Evolutionary conservation across 1,140 invertebrate genomes (phyloP).

Genomic region (Anastatus disparis): DNA sequence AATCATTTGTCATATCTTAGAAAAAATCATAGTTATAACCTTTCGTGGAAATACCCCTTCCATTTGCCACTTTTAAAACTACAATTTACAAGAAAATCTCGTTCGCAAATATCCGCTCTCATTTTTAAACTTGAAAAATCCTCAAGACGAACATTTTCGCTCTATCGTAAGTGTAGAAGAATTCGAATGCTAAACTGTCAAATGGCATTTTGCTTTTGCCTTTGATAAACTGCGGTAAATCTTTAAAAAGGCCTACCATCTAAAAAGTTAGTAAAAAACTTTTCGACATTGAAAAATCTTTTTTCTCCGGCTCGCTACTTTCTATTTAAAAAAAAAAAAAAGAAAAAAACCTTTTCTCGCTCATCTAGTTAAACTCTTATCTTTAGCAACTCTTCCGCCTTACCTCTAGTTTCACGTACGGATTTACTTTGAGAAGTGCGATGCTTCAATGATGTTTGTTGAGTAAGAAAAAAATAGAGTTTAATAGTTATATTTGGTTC

Average conservation of each 20-base stretch:
- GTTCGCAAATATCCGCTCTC: too few relatives aligned
- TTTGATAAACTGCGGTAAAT: constrained; percentile 24
- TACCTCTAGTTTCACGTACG: background rate
- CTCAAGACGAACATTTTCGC: too few relatives aligned
- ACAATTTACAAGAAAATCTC: too few relatives aligned
- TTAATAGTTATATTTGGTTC: too few relatives aligned
- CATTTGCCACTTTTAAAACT: too few relatives aligned
- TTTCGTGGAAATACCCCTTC: too few relatives aligned
- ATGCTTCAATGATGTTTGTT: background rate
- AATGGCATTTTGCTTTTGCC: background rate
- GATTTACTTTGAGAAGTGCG: background rate
- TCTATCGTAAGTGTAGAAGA: too few relatives aligned
- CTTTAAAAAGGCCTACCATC: background rate
- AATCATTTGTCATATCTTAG: too few relatives aligned
- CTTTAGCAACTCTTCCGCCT: background rate
- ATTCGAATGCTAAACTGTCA: constrained; percentile 1
- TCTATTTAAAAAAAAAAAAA: too few relatives aligned
- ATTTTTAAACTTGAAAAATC: background rate
- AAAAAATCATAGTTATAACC: too few relatives aligned
- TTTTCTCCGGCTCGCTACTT: background rate
- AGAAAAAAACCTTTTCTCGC: background rate
- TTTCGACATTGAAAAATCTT: constrained; percentile 28
- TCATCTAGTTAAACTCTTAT: background rate
- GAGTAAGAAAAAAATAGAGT: background rate
- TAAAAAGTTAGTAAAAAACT: constrained; percentile 22